Evolutionary conservation across 2,888 invertebrate species (phyloP), one percentile per base, ranked within the genome.

Genomic region (Drosophila hamatofila): DNA sequence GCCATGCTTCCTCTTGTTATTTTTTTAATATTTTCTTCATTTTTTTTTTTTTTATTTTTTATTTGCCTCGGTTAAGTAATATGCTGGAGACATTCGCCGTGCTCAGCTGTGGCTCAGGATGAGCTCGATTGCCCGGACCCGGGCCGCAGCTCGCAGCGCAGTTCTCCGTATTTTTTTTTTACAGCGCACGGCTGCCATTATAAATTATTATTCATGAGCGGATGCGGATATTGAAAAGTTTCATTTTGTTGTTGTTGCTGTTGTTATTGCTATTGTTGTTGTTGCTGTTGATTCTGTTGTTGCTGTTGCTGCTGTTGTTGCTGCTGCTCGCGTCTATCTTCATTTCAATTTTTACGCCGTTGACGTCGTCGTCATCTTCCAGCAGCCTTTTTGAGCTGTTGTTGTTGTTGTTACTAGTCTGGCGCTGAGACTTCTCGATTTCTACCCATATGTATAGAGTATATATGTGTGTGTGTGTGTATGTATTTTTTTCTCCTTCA

Each of bases 171-270:
- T 27, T 27, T 42, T 41, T 41, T 41, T 41, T 41, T 18, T 18
- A 59, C 68, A 39, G 68, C 55, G 72, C 55, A 51, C 58, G 62
- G 80, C 72, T 81, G 82, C 85, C 88, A 89, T 84, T 84, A 84
- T 88, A 83, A 87, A 85, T 87, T 85, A 87, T 85, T 85, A 85
- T 85, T 85, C 84, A 85, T 85, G 84, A 85, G 83, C 85, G 87
- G 84, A 87, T 85, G 85, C 87, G 87, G 85, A 85, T 85, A 85
- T 85, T 85, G 87, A 85, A 85, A 85, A 85, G 83, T 85, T 85
- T 84, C 84, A 76, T 78, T 78, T 81, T 80, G 80, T 74, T 79
- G 72, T 81, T 80, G 68, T 52, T 63, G 33, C 42, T 41, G 35
- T 21, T 57, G 55, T 33, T 68, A 52, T 16, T 56, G 70, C 11